These are phyloP conservation scores for Probaryconus sp. DNA, from an alignment of 1,140 invertebrate species.

Conservation along the genomic window DNA sequence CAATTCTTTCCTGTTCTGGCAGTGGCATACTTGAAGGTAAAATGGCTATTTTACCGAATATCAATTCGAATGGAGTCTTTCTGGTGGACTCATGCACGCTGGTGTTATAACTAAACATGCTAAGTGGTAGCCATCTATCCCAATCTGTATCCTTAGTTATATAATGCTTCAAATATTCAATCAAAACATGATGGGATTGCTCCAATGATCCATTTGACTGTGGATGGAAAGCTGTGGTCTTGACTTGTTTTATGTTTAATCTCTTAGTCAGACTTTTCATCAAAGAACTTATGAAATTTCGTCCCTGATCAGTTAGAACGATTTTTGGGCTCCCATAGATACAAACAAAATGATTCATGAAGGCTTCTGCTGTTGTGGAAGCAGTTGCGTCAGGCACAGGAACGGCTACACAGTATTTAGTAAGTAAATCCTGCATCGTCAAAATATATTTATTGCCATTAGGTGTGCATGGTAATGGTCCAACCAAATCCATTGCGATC, in stretches of 20 bases:
- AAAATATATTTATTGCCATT: no score
- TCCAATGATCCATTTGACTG: conserved; percentile 59
- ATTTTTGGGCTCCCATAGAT: no score
- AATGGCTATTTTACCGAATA: not conserved
- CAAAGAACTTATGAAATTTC: no score
- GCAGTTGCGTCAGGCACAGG: no score
- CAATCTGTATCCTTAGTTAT: not conserved
- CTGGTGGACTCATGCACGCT: conserved; percentile 3
- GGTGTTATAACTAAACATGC: conserved; percentile 1
- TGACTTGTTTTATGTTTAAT: conserved; percentile 52
- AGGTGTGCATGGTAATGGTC: no score
- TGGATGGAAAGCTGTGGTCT: conserved; percentile 55
- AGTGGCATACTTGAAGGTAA: not conserved
- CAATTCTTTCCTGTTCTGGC: not conserved
- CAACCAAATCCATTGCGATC: no score
- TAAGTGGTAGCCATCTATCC: conserved; percentile 1
- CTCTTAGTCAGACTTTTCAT: conserved; percentile 4
- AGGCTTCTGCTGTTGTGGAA: not conserved
- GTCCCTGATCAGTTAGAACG: no score
- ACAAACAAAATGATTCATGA: no score
- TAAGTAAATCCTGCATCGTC: no score
- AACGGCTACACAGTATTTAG: no score
- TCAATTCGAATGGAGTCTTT: conserved; percentile 4
- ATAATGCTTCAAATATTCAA: no score
- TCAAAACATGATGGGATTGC: conserved; percentile 44